Percentiles rank a stretch among this genome's conserved stretches.
These are phyloP conservation scores for Himantopus leucocephalus DNA, from an alignment of 2,113 vertebrate genomes.

Conservation along the genomic window DNA sequence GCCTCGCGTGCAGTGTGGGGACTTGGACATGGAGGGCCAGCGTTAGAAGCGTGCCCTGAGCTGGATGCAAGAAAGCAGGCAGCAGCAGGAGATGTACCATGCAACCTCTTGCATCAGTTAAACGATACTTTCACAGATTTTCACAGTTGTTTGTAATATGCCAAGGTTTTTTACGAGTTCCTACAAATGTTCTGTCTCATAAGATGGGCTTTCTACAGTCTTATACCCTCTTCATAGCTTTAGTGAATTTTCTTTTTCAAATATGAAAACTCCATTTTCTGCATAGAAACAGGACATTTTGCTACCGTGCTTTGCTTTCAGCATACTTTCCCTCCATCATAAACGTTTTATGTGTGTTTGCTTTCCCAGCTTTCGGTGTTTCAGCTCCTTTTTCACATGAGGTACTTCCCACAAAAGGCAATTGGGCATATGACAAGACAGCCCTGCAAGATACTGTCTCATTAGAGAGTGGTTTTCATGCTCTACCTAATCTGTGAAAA, in stretches of 20 bases:
- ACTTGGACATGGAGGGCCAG: accelerated
- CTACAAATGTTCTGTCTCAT: neutral
- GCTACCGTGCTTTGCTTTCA: neutral
- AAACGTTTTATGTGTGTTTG: neutral
- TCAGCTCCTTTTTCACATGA: neutral
- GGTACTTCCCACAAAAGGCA: neutral
- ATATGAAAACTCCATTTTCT: neutral
- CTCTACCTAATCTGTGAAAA: neutral
- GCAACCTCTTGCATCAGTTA: neutral
- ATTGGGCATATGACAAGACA: neutral
- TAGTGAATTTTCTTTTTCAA: neutral
- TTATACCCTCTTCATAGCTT: neutral
- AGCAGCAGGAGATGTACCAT: neutral
- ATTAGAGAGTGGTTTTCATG: neutral
- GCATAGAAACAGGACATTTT: neutral
- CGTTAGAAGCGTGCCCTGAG: neutral
- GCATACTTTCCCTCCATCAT: neutral
- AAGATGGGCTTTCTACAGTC: neutral
- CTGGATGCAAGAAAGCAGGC: neutral
- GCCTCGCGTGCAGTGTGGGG: neutral
- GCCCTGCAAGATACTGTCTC: neutral
- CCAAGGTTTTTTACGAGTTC: neutral
- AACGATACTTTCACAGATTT: neutral
- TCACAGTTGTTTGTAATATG: neutral
- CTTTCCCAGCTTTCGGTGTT: neutral